Evolutionary conservation across 2,888 invertebrate genomes (phyloP).

Genomic region (Agonopterix arenella): DNA sequence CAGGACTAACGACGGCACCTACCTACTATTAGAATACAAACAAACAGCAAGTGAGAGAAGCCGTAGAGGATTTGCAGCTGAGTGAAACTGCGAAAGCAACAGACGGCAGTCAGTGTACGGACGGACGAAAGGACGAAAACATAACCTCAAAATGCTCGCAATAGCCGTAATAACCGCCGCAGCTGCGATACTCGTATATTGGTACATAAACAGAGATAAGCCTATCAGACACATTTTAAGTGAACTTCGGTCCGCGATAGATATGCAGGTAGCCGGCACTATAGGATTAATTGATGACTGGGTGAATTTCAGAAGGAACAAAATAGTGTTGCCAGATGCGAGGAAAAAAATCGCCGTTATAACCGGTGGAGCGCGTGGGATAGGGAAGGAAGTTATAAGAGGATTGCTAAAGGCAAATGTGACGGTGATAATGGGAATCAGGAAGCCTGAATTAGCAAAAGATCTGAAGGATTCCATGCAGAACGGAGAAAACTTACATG

Average conservation of each 20-base stretch:
- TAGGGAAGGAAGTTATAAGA: conserved; percentile 86
- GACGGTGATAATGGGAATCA: conserved; percentile 84
- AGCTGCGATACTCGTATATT: conserved; percentile 50
- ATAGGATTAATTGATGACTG: conserved; percentile 78
- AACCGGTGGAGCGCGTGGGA: conserved; percentile 92
- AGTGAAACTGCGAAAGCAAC: conserved; percentile 68
- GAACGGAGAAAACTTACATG: conserved; percentile 77
- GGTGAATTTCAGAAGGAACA: conserved; percentile 73
- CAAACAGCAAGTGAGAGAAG: conserved; percentile 60
- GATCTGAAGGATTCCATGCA: conserved; percentile 56
- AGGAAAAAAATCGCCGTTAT: conserved; percentile 85
- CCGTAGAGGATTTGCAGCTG: conserved; percentile 58
- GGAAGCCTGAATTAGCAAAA: conserved; percentile 77
- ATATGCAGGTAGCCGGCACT: conserved; percentile 78
- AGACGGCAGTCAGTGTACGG: no score
- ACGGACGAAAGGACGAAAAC: conserved; percentile 49
- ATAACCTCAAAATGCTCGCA: conserved; percentile 58
- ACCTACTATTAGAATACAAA: conserved; percentile 34
- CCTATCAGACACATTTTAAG: conserved; percentile 67
- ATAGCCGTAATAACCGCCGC: conserved; percentile 40
- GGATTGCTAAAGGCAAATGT: conserved; percentile 86
- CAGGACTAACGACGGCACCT: conserved; percentile 55
- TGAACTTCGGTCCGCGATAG: conserved; percentile 70
- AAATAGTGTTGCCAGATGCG: conserved; percentile 79
- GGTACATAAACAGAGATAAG: conserved; percentile 73